Evolutionary conservation across 1,140 invertebrate genomes (phyloP).

Genomic region (Magallana ariakensis): DNA sequence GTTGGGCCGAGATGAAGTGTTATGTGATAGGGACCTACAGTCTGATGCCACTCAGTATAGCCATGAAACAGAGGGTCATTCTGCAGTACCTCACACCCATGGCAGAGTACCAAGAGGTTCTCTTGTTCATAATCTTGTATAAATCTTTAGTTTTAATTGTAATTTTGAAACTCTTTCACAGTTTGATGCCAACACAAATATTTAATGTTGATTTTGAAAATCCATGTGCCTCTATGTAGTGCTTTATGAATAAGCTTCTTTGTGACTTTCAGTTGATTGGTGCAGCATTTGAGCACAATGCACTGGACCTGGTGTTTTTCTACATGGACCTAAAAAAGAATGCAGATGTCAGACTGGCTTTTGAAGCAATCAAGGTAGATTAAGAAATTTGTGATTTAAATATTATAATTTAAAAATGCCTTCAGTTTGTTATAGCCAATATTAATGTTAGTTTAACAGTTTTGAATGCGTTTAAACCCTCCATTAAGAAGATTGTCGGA

Average conservation of each 20-base stretch:
- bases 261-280: conserved; percentile 86
- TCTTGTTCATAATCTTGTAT: background rate
- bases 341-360: conserved; percentile 93
- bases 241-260: too few relatives aligned
- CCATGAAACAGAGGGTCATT: conserved; percentile 94
- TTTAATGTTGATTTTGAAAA: too few relatives aligned
- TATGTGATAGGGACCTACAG: conserved; percentile 92
- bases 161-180: too few relatives aligned
- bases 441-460: too few relatives aligned
- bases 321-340: conserved; percentile 95
- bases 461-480: too few relatives aligned
- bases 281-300: conserved; percentile 94
- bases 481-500: too few relatives aligned
- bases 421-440: too few relatives aligned
- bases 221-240: too few relatives aligned
- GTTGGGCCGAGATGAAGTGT: conserved; percentile 93
- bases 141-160: too few relatives aligned
- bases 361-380: conserved; percentile 88
- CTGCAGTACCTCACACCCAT: conserved; percentile 94
- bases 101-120: conserved; percentile 97
- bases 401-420: too few relatives aligned
- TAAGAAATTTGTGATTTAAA: background rate
- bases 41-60: conserved; percentile 91
- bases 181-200: too few relatives aligned
- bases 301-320: conserved; percentile 91